phyloP scores from a whole-genome alignment of 1,140 invertebrate species.

The Carcinoscorpius rotundicauda region DNA sequence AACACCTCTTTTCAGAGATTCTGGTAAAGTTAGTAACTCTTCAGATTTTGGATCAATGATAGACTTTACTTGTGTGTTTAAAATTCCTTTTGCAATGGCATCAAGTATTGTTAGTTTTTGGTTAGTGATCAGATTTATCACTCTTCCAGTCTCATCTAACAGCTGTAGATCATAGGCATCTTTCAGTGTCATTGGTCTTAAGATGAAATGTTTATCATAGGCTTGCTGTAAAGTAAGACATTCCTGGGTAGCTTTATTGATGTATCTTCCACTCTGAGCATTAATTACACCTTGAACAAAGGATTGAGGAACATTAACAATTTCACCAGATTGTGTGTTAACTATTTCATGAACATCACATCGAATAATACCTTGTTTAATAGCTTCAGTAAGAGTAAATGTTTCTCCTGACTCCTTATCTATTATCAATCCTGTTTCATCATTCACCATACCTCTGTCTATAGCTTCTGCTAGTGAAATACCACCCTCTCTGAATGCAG shows the following conservation, averaged over 20 bases:
- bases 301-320: conserved; percentile 66
- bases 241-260: conserved; percentile 56
- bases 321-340: conserved; percentile 56
- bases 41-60: conserved; percentile 58
- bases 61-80: conserved; percentile 77
- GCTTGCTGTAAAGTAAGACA: conserved; percentile 67
- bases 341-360: conserved; percentile 63
- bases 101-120: conserved; percentile 62
- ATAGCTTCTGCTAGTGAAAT: conserved; percentile 68
- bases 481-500: conserved; percentile 31
- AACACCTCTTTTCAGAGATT: conserved; percentile 64
- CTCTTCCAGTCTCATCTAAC: conserved; percentile 58
- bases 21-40: conserved; percentile 64
- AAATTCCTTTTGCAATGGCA: conserved; percentile 65
- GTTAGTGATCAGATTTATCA: conserved; percentile 63
- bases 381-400: conserved; percentile 63
- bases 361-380: conserved; percentile 59
- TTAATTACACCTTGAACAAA: conserved; percentile 60
- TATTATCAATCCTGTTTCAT: conserved; percentile 56
- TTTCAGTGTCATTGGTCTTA: conserved; percentile 78
- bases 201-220: conserved; percentile 56
- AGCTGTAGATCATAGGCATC: conserved; percentile 68
- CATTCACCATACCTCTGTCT: conserved; percentile 62
- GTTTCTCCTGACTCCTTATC: conserved; percentile 70
- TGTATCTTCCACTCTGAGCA: conserved; percentile 59